Evolutionary conservation across 2,113 vertebrate genomes (phyloP), one percentile per base, ranked within the genome.

Genomic region (Nibea albiflora): DNA sequence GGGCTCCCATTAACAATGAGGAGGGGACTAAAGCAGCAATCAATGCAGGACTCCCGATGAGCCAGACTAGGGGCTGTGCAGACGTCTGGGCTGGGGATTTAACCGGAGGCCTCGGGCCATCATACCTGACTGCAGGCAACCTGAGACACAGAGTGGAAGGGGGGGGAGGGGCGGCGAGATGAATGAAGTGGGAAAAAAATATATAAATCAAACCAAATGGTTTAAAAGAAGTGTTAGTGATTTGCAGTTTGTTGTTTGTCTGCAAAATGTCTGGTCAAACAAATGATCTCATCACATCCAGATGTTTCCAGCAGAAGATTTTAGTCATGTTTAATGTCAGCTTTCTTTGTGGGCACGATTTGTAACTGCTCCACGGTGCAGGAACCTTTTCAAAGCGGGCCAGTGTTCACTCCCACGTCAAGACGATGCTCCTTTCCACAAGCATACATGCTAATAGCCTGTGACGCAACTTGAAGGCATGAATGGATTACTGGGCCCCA

Each of bases 1-100:
- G 20, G 72, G 71, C 70, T 63, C 79, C 84, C 81, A 22, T 57
- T 73, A 88, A 91, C 91, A 92, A 90, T 82, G 88, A 79, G 35
- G 42, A 39, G 73, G 65, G 73, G 69, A 75, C 83, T 83, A 73
- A 85, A 83, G 85, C 67, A 39, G 85, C 84, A 89, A 85, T 92
- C 88, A 91, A 63, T 76, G 87, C 63, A 80, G 83, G 88, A 78
- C 80, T 93, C 88, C 88, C 66, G 22, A 89, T 86, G 86, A 88
- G 86, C 80, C 86, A 88, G 80, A 88, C 88, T 81, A 73, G 86
- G 35, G 31, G 78, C 77, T 47, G 22, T 26, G 90, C 87, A 94
- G 93, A 93, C 93, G 92, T 92, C 93, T 94, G 83, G 92, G 84
- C 93, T 92, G 85, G 71, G 84, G 91, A 86, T 92, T 94, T 92